A percentile compares a stretch with the other conserved stretches of the same genome.
Conservation (phyloP, 2,888 invertebrate species). For the Onchidella celtica region DNA sequence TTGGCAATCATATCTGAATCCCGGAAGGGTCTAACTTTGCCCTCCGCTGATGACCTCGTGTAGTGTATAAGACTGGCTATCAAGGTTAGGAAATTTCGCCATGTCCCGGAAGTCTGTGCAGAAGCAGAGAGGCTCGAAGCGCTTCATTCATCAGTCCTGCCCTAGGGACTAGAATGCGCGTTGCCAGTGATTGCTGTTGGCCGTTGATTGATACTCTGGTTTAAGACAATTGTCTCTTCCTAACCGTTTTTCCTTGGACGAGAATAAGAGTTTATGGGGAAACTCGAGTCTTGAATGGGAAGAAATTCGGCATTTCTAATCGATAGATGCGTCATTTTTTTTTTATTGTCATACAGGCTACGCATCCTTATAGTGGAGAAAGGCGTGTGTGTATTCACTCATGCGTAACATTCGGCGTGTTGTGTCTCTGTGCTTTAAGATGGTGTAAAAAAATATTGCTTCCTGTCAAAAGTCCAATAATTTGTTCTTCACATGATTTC, state of each 20-base stretch:
- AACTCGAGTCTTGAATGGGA: neutral
- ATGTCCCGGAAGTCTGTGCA: neutral
- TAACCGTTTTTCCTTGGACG: neutral
- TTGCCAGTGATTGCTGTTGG: neutral
- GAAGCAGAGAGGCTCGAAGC: slow-evolving; percentile 13
- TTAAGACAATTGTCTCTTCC: slow-evolving; percentile 6
- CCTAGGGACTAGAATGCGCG: neutral
- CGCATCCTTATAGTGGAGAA: no score
- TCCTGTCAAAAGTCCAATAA: no score
- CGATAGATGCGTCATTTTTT: neutral
- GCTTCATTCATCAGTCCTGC: neutral
- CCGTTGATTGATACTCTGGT: slow-evolving; percentile 11
- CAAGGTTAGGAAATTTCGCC: neutral
- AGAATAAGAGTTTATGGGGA: neutral
- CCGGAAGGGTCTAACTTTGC: neutral
- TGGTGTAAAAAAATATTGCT: no score
- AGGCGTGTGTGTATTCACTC: no score
- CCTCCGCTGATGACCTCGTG: slow-evolving; percentile 17
- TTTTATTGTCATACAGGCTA: no score
- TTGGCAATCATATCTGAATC: slow-evolving; percentile 6
- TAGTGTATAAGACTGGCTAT: neutral
- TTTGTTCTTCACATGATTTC: no score
- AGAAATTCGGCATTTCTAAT: neutral
- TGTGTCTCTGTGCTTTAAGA: no score
- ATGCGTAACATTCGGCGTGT: no score